Base-by-base conservation (phyloP, 2,888 invertebrate genomes). In the Hetaerina titia region DNA sequence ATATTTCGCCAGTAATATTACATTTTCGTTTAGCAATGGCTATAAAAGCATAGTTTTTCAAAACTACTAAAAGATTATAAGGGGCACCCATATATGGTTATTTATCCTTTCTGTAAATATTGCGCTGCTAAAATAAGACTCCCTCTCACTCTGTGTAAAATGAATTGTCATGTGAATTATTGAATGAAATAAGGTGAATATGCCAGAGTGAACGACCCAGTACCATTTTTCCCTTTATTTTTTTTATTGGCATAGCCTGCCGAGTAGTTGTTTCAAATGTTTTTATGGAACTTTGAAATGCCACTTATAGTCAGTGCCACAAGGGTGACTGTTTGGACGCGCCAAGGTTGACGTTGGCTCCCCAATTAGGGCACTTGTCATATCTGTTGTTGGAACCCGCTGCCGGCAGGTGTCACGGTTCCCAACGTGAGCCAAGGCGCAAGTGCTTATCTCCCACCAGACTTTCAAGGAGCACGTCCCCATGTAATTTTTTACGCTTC, bases 401-500 rank as follows among this genome's bases (percentile, higher is more conserved):
- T 31, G 31, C 15, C 22, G 69, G 81, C 81, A 81, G 81, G 81
- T 81, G 81, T 31, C 11, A n/a, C 81, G 81, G 81, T 81, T 81
- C 31, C 81, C 81, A 81, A 81, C 25, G 81, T n/a, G 31, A 81
- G 81, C 25, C 81, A 31, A 81, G 13, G 81, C 8, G 25, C 11
- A 31, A 31, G 81, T 81, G 31, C 31, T 81, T 81, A 81, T 81
- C 81, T 81, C 25, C 31, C 81, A 8, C 45, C 81, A 11, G 81
- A 13, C 81, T 31, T 31, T 25, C 81, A 11, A 31, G 81, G 81
- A 81, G 81, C 13, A 22, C 31, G 31, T 45, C 25, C 11, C 22
- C 81, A 81, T 9, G 69, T 69, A 69, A 69, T 69, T 81, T 81
- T 81, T 81, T 31, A 81, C 81, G n/a, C 81, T 81, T 81, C 81